Base-by-base conservation (phyloP, 2,888 invertebrate genomes). In the Erebia ligea region DNA sequence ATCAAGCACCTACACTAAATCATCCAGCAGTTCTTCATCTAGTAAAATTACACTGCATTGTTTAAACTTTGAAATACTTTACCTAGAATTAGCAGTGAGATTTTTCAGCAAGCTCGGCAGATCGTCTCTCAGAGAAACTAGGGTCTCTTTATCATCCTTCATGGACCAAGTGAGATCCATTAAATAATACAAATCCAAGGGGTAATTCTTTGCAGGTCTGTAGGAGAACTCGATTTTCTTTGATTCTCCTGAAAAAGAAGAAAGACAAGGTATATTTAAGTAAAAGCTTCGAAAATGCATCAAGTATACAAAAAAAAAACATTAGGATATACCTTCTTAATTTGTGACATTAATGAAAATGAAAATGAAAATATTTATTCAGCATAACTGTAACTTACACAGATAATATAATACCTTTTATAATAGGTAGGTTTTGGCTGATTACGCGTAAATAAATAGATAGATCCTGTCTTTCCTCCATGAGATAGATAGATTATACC, bases 161-260 rank as follows among this genome's bases (percentile, higher is more conserved):
- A 98, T 98, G 1, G 98, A 97, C 93, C 96, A 96, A 1, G 98
- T 98, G 70, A 98, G 92, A 85, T 98, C 98, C 97, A 98, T 98
- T 77, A 98, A 91, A 81, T 97, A 98, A 88, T 98, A 98, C 57
- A 98, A 91, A 84, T 98, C 98, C 57, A 98, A 94, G 9, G 96
- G 96, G 82, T 98, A 98, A 85, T 98, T 97, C 85, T 95, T 95
- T 11, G 98, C 97, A 66, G 97, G 96, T 67, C 96, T 94, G 81
- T 96, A 97, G n/a, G 94, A 89, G 76, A 97, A 94, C 75, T 94
- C 91, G 58, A 97, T 86, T 75, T 92, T 94, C 78, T 94, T 90
- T 0, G 95, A 94, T 77, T 95, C 94, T 21, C 94, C 95, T 95
- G 82, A 54, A 89, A 90, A 45, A 56, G 15, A 48, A 17, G 10